Evolutionary conservation across 1,140 invertebrate species (phyloP).

Genomic region (Pogonus chalceus): DNA sequence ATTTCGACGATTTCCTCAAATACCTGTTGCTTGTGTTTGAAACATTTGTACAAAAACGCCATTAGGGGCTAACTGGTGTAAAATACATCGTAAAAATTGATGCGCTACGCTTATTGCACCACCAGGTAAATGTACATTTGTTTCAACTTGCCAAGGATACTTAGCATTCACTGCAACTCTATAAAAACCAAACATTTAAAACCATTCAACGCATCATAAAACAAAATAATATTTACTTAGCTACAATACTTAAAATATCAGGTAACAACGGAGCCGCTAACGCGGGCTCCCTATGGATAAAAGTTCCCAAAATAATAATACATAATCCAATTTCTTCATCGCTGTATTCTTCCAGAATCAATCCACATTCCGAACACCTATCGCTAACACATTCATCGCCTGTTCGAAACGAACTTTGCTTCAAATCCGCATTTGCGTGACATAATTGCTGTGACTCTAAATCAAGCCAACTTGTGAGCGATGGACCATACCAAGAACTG

Average conservation of each 20-base stretch:
- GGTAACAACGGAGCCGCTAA: slow-evolving; percentile 87
- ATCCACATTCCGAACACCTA: slow-evolving; percentile 71
- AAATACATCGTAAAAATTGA: slow-evolving; percentile 91
- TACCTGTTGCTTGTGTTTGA: slow-evolving; percentile 75
- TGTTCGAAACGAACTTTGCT: slow-evolving; percentile 53
- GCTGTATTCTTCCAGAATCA: slow-evolving; percentile 82
- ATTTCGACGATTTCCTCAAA: slow-evolving; percentile 5
- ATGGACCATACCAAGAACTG: slow-evolving; percentile 30
- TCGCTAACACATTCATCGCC: slow-evolving; percentile 63
- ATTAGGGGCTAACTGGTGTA: slow-evolving; percentile 93
- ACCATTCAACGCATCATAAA: too few species aligned
- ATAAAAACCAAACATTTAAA: slow-evolving; percentile 16
- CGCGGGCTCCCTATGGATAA: slow-evolving; percentile 89
- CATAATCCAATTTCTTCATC: slow-evolving; percentile 94
- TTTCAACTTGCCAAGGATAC: slow-evolving; percentile 88
- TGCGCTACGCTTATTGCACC: slow-evolving; percentile 86
- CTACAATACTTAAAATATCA: slow-evolving; percentile 79
- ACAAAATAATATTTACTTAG: slow-evolving; percentile 56
- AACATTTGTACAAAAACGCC: slow-evolving; percentile 95
- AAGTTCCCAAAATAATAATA: slow-evolving; percentile 88
- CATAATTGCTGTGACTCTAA: slow-evolving; percentile 23
- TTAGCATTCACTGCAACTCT: slow-evolving; percentile 63
- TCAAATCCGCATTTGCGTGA: slow-evolving; percentile 32
- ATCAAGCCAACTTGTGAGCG: slow-evolving; percentile 10
- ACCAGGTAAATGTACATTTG: slow-evolving; percentile 75